These are phyloP conservation scores for Ameiurus melas DNA, from an alignment of 2,113 vertebrate genomes.

Conservation along the genomic window DNA sequence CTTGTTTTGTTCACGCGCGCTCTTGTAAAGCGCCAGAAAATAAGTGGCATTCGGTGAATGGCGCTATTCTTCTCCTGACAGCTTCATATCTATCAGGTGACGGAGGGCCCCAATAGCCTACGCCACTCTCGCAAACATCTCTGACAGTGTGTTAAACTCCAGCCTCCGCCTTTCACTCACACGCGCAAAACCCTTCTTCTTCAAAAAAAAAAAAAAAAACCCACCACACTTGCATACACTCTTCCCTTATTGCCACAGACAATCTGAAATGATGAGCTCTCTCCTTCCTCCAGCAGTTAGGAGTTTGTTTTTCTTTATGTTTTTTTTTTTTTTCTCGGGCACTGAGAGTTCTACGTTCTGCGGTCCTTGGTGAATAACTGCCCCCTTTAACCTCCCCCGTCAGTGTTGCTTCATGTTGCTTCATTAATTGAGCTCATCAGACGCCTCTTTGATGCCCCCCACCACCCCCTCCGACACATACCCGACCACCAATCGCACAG, in stretches of 20 bases:
- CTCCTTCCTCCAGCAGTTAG: conserved; percentile 12
- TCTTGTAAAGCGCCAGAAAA: conserved; percentile 98
- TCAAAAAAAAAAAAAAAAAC: conserved; percentile 10
- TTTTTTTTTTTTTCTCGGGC: background rate
- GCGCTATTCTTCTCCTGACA: conserved; percentile 97
- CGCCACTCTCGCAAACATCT: conserved; percentile 87
- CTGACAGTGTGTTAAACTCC: conserved; percentile 94
- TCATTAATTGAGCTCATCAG: conserved; percentile 96
- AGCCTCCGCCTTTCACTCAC: conserved; percentile 61
- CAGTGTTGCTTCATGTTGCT: conserved; percentile 78
- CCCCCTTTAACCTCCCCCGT: conserved; percentile 93
- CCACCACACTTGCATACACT: conserved; percentile 30
- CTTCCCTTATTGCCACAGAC: conserved; percentile 37
- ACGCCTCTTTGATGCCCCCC: conserved; percentile 84
- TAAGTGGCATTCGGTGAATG: conserved; percentile 99
- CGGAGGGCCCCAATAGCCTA: conserved; percentile 84
- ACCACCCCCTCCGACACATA: conserved; percentile 48
- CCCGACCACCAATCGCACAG: conserved; percentile 65
- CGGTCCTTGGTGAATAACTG: conserved; percentile 85
- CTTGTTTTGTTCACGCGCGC: conserved; percentile 76
- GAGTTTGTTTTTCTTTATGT: background rate
- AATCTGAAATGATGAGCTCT: conserved; percentile 37
- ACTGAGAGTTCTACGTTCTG: conserved; percentile 65
- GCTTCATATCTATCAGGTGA: conserved; percentile 97
- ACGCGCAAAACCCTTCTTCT: background rate